A percentile compares a stretch with the other conserved stretches of the same genome.
These are phyloP conservation scores for Takifugu flavidus DNA, from an alignment of 2,113 vertebrate species.

Conservation along the genomic window DNA sequence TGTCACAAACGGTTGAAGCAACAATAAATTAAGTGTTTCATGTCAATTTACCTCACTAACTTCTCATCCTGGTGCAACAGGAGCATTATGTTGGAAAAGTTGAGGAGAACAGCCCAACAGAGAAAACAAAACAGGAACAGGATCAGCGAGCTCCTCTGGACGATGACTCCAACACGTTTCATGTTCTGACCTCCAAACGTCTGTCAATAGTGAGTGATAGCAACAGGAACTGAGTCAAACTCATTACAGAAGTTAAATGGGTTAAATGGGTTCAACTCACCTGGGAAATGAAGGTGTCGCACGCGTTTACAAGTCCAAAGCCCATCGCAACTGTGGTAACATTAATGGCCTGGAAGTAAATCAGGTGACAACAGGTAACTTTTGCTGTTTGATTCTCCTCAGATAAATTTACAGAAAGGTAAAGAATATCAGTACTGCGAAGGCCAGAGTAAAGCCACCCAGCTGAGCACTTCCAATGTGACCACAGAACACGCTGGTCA, in stretches of 20 bases:
- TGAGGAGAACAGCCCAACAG: conserved; percentile 90
- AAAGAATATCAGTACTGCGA: conserved; percentile 73
- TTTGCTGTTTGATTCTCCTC: too few species aligned
- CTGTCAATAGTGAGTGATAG: conserved; percentile 62
- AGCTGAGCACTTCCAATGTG: conserved; percentile 88
- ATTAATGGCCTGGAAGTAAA: conserved; percentile 77
- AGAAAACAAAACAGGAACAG: conserved; percentile 87
- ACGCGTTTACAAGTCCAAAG: conserved; percentile 81
- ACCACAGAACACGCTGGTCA: conserved; percentile 90
- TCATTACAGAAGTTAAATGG: background rate
- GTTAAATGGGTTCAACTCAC: conserved; percentile 58
- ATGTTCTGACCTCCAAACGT: conserved; percentile 85
- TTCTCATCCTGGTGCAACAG: conserved; percentile 78
- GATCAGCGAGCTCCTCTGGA: conserved; percentile 82
- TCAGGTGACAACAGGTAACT: conserved; percentile 1
- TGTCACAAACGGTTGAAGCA: too few species aligned
- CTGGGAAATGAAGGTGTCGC: conserved; percentile 93
- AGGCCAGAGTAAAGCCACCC: conserved; percentile 84
- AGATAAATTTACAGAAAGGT: background rate
- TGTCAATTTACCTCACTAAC: conserved; percentile 80
- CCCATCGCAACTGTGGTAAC: conserved; percentile 81
- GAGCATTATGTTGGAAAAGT: conserved; percentile 79
- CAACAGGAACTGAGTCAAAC: background rate
- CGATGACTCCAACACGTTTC: conserved; percentile 85
- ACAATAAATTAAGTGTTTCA: too few species aligned